phyloP scores from a whole-genome alignment of 2,113 vertebrate species.

The Cochlearius cochlearius region DNA sequence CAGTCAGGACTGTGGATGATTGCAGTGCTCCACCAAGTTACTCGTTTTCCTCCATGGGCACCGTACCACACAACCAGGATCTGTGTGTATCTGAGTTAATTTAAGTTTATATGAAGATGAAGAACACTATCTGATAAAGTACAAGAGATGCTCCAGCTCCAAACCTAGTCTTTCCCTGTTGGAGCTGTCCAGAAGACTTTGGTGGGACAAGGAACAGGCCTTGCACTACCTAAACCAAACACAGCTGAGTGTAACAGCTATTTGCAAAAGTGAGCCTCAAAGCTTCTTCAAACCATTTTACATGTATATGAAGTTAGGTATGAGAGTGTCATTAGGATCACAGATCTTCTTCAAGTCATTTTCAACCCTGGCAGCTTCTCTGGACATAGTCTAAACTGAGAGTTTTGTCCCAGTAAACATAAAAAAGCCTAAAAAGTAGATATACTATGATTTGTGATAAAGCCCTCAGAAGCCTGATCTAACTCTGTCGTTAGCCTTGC shows the following conservation, averaged over 20 bases:
- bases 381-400: not conserved
- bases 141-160: not conserved
- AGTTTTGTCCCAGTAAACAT: not conserved
- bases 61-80: not conserved
- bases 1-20: not conserved
- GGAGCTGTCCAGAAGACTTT: not conserved
- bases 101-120: not conserved
- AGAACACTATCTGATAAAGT: not conserved
- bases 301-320: not conserved
- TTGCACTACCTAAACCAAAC: not conserved
- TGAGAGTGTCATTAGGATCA: not conserved
- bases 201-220: not conserved
- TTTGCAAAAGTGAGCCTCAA: not conserved
- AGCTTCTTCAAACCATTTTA: not conserved
- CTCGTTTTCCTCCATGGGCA: not conserved
- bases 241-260: rapidly evolving
- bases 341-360: not conserved
- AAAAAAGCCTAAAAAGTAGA: not conserved
- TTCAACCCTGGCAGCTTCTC: not conserved
- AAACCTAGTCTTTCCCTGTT: not conserved
- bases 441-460: not conserved
- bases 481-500: not conserved
- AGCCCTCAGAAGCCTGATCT: not conserved
- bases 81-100: not conserved
- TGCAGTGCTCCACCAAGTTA: not conserved